Percentiles rank a stretch among this genome's conserved stretches.
phyloP scores from a whole-genome alignment of 2,797 vertebrate genomes.

The Clamator glandarius region DNA sequence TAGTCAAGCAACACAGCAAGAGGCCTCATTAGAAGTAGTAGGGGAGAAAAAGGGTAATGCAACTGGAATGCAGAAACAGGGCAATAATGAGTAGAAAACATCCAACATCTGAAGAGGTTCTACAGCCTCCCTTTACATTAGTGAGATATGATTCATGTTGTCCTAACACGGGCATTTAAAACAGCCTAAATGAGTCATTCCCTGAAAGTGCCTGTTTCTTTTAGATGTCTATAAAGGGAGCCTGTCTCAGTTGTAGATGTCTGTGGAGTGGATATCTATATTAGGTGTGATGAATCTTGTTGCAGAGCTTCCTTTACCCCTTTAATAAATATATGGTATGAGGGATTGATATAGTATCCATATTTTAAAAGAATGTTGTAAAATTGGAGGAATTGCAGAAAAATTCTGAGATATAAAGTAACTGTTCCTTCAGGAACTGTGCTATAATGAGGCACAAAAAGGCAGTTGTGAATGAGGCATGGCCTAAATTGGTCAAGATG shows the following conservation, averaged over 20 bases:
- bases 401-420: neutral
- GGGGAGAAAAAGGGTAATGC: neutral
- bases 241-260: neutral
- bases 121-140: neutral
- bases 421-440: neutral
- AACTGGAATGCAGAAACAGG: neutral
- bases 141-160: neutral
- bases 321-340: rapidly evolving
- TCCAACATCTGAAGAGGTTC: neutral
- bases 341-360: neutral
- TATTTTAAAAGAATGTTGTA: neutral
- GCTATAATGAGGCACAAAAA: neutral
- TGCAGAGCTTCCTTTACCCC: neutral
- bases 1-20: neutral
- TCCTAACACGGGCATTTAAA: neutral
- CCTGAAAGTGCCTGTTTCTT: neutral
- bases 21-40: neutral
- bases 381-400: neutral
- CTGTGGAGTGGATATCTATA: neutral
- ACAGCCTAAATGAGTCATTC: neutral
- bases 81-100: neutral
- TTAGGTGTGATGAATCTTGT: neutral
- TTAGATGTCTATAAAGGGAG: neutral
- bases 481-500: neutral
- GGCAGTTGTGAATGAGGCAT: neutral